Conservation (phyloP, 2,888 invertebrate genomes). For the Diarsia brunnea region DNA sequence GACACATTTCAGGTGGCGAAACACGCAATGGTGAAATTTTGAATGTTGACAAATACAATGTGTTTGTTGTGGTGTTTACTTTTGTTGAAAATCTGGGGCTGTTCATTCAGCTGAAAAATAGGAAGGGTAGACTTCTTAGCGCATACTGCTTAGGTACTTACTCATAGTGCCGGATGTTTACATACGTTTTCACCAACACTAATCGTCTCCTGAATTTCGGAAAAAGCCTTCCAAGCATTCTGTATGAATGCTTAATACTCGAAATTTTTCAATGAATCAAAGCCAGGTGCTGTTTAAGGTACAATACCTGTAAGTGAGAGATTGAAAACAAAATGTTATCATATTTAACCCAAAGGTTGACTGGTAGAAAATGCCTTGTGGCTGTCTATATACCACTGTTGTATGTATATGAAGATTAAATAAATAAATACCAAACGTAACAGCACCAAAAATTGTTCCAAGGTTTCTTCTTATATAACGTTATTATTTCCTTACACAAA, state of each 20-base stretch:
- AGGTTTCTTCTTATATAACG: background rate
- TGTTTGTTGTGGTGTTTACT: background rate
- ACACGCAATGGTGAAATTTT: conserved; percentile 8
- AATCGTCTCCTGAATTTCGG: background rate
- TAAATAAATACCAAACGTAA: background rate
- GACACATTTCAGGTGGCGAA: conserved; percentile 37
- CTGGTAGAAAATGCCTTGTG: too few species aligned
- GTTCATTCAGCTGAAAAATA: background rate
- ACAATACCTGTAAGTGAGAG: background rate
- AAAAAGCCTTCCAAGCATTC: background rate
- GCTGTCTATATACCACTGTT: too few species aligned
- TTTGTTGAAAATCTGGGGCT: background rate
- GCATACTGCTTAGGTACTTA: background rate
- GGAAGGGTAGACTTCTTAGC: background rate
- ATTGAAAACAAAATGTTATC: too few species aligned
- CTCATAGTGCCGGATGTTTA: background rate
- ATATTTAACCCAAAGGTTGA: too few species aligned
- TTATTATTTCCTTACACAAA: conserved; percentile 36
- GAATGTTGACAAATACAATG: conserved; percentile 2
- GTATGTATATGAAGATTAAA: too few species aligned
- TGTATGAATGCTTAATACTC: too few species aligned
- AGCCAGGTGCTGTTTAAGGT: background rate
- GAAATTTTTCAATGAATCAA: background rate
- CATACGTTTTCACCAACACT: background rate
- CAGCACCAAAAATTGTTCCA: conserved; percentile 17